phyloP scores from a whole-genome alignment of 2,113 vertebrate species.

The Hemiscyllium ocellatum region DNA sequence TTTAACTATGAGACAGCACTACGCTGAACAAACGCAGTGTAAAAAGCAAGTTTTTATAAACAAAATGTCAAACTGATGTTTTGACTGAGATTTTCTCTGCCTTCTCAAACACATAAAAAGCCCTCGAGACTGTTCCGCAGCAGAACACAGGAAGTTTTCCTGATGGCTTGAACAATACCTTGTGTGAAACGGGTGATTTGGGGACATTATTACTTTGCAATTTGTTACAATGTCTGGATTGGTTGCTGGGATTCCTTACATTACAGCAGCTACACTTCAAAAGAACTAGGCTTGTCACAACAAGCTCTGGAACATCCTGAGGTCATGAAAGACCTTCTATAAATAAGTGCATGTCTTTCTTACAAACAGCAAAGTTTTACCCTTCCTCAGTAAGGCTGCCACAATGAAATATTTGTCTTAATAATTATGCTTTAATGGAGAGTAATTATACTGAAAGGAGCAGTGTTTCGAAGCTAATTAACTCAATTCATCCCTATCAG shows the following conservation, averaged over 20 bases:
- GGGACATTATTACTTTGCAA: neutral
- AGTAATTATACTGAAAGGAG: neutral
- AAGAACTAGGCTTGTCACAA: neutral
- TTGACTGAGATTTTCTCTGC: too few species aligned
- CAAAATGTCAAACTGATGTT: too few species aligned
- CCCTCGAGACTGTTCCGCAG: neutral
- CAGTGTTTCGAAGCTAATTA: neutral
- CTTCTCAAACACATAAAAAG: neutral
- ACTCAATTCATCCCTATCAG: conserved; percentile 13
- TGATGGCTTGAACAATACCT: neutral
- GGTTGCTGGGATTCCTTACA: neutral
- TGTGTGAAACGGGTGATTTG: neutral
- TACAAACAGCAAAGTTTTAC: neutral
- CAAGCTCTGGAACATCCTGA: neutral
- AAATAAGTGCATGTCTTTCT: neutral
- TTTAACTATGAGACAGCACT: neutral
- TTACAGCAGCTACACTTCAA: neutral
- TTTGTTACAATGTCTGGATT: neutral
- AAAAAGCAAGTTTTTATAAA: neutral
- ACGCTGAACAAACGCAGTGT: neutral
- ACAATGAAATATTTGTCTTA: neutral
- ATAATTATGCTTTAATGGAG: neutral
- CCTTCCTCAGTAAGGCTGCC: neutral
- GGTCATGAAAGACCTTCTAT: neutral
- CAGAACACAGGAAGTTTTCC: neutral